These are phyloP conservation scores for Drosophila trapezifrons DNA, from an alignment of 1,140 invertebrate genomes.

Conservation along the genomic window DNA sequence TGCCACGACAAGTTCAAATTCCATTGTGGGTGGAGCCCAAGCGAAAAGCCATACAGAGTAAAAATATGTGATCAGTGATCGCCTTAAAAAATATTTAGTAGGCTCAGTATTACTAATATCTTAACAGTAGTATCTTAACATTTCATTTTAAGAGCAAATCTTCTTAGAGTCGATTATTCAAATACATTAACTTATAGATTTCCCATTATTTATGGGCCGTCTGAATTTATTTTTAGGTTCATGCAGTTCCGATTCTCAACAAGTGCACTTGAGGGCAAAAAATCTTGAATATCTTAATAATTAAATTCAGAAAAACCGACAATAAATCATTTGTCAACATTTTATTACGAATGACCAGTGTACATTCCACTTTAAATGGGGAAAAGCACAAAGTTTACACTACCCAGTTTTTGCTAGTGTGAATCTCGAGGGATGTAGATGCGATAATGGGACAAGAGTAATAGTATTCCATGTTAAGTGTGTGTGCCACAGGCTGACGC, in stretches of 20 bases:
- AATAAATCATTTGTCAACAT: background rate
- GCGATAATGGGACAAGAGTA: constrained; percentile 31
- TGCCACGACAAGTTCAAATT: constrained; percentile 70
- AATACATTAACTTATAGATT: too few relatives aligned
- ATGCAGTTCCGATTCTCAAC: too few relatives aligned
- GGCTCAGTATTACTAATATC: too few relatives aligned
- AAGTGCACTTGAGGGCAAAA: too few relatives aligned
- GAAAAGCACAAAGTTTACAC: background rate
- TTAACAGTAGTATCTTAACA: too few relatives aligned
- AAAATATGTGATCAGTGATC: background rate
- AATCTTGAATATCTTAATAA: too few relatives aligned
- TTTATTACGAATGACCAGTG: too few relatives aligned
- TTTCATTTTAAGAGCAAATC: background rate
- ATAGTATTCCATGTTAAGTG: constrained; percentile 53
- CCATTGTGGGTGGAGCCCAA: constrained; percentile 63
- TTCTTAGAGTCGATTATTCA: too few relatives aligned
- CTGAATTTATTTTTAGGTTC: too few relatives aligned
- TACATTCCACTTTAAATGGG: background rate
- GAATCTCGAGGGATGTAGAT: constrained; percentile 13
- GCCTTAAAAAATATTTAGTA: background rate
- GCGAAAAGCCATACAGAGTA: constrained; percentile 1
- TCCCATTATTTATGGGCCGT: too few relatives aligned
- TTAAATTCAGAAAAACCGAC: background rate
- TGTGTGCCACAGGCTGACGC: constrained; percentile 63
- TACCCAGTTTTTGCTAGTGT: constrained; percentile 2